Base-by-base conservation (phyloP, 2,888 invertebrate genomes). In the Andrena chrysosceles region DNA sequence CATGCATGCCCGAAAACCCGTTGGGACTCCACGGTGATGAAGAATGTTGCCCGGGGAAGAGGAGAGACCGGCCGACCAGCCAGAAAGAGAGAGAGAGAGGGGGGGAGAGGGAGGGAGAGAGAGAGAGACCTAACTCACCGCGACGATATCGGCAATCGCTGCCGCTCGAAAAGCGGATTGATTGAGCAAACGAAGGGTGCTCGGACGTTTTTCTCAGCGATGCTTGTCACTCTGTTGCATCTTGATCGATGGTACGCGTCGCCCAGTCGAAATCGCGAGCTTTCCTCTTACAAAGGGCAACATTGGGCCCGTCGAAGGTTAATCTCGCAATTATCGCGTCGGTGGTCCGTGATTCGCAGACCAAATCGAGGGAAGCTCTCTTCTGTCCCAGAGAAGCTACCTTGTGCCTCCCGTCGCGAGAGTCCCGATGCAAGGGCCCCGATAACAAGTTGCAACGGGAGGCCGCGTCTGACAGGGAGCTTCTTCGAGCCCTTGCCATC, bases 1-100 rank as follows among this genome's bases (percentile, higher is more conserved):
- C 89, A 77, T 89, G 90, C 88, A 87, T 87, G 90, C 88, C 89
- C 86, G 88, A 89, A 89, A 89, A 89, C 90, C 87, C 89, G 89
- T 89, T 85, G 89, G 87, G 90, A 77, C 87, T 85, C 84, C 77
- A 67, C 64, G 73, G 85, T 86, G 90, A 90, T 88, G 87, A 90
- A 90, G 89, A 90, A 90, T 90, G 89, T 83, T 89, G 86, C 75
- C 87, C 75, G 81, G 70, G 71, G 74, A 77, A 63, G 83, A 75
- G 83, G 83, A 81, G 82, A 85, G 85, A 76, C 71, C 79, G 69
- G 63, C 83, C 68, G 48, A 62, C 56, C 79, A 54, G 54, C 8
- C 20, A 54, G 54, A 54, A 54, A 20, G 52, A n/a, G n/a, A 20
- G 52, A 52, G 20, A 20, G 8, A 2, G 52, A 2, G 52, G 5